Conservation (phyloP, 2,888 invertebrate species). For the Sclerodermus sp. region DNA sequence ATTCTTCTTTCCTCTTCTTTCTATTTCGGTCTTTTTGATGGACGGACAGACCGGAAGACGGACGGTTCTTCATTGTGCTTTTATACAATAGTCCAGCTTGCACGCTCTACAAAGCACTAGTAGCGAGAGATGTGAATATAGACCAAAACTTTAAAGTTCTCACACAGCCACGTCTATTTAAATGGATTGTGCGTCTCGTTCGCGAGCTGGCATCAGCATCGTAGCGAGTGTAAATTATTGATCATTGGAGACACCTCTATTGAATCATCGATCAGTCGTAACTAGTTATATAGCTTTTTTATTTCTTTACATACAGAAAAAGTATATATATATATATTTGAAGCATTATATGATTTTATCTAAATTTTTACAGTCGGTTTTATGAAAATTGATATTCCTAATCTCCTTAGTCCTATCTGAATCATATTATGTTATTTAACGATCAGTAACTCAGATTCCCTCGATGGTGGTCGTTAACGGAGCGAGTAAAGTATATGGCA, state of each 20-base stretch:
- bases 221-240: too few relatives aligned
- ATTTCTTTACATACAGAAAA: too few relatives aligned
- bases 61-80: constrained; percentile 30
- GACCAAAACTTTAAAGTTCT: constrained; percentile 6
- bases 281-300: too few relatives aligned
- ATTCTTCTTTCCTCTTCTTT: neutral
- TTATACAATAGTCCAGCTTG: constrained; percentile 32
- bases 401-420: constrained; percentile 21
- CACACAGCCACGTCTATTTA: neutral
- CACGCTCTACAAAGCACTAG: constrained; percentile 20
- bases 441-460: constrained; percentile 14
- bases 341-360: too few relatives aligned
- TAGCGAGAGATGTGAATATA: constrained; percentile 9
- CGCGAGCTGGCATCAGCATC: too few relatives aligned
- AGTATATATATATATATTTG: too few relatives aligned
- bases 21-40: constrained; percentile 9
- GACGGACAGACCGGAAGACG: constrained; percentile 24
- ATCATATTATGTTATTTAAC: constrained; percentile 31
- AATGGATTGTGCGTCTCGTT: constrained; percentile 10
- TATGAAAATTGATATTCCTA: constrained; percentile 27
- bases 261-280: too few relatives aligned
- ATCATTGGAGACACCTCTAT: too few relatives aligned
- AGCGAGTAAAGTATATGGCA: constrained; percentile 7
- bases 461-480: constrained; percentile 31
- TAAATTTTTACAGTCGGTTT: constrained; percentile 11